These are phyloP conservation scores for Teleopsis dalmanni DNA, from an alignment of 1,140 invertebrate genomes.

Conservation along the genomic window DNA sequence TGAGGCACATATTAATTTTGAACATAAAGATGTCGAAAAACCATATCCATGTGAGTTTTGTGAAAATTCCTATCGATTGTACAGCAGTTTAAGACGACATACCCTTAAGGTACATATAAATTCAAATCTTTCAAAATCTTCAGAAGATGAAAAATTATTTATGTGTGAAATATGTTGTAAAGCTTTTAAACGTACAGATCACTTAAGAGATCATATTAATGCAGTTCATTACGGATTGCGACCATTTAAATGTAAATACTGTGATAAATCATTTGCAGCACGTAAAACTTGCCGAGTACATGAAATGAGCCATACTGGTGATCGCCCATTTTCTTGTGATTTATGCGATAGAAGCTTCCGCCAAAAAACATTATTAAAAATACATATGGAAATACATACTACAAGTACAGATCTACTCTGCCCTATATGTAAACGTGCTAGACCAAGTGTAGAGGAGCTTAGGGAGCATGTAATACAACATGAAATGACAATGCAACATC, in stretches of 20 bases:
- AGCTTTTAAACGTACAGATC: slow-evolving; percentile 10
- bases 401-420: too few species aligned
- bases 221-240: slow-evolving; percentile 14
- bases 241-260: slow-evolving; percentile 11
- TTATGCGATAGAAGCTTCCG: slow-evolving; percentile 15
- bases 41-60: slow-evolving; percentile 8
- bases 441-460: too few species aligned
- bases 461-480: too few species aligned
- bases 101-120: slow-evolving; percentile 18
- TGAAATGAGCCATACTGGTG: slow-evolving; percentile 37
- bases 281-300: slow-evolving; percentile 13
- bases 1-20: slow-evolving; percentile 11
- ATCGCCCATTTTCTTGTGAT: slow-evolving; percentile 19
- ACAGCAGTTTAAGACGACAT: too few species aligned
- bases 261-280: slow-evolving; percentile 13
- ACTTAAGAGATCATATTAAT: slow-evolving; percentile 9
- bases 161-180: slow-evolving; percentile 12
- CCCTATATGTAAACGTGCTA: too few species aligned
- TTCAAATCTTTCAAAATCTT: too few species aligned
- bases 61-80: too few species aligned
- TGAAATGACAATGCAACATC: too few species aligned
- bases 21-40: slow-evolving; percentile 13
- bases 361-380: slow-evolving; percentile 9
- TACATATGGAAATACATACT: slow-evolving; percentile 15
- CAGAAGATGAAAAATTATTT: slow-evolving; percentile 12